A percentile compares a stretch with the other conserved stretches of the same genome.
These are phyloP conservation scores for Megaceryle torquata DNA, from an alignment of 2,113 vertebrate species.

Conservation along the genomic window DNA sequence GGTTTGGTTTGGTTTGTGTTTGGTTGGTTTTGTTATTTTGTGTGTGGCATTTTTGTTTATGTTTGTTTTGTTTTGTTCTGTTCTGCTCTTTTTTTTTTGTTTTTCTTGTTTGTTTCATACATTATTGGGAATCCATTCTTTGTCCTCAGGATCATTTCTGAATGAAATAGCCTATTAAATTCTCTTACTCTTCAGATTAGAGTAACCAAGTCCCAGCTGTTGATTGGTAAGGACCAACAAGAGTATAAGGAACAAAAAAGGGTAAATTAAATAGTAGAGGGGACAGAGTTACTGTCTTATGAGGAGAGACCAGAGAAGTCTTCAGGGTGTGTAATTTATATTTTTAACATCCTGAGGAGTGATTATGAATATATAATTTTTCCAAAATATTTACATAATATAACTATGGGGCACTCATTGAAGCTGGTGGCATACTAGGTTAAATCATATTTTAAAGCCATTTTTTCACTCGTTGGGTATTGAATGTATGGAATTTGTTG, in stretches of 20 bases:
- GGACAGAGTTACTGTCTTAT: neutral
- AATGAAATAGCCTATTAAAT: neutral
- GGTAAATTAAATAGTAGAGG: neutral
- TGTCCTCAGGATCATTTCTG: neutral
- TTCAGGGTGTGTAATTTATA: neutral
- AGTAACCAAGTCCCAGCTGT: accelerated
- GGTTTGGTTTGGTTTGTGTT: too few relatives aligned
- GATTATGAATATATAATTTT: neutral
- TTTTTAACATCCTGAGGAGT: neutral
- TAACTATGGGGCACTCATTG: neutral
- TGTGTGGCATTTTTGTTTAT: too few relatives aligned
- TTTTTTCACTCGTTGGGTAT: neutral
- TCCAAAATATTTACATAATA: neutral
- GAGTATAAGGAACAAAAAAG: neutral
- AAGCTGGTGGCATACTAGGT: neutral
- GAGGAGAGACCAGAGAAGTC: neutral
- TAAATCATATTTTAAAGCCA: neutral
- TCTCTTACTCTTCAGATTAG: neutral
- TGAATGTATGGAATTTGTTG: neutral
- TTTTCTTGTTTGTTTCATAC: too few relatives aligned
- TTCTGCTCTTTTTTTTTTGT: too few relatives aligned
- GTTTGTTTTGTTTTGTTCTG: too few relatives aligned
- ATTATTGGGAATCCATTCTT: neutral
- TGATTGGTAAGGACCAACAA: neutral
- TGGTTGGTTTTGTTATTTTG: too few relatives aligned